Conservation (phyloP, 2,888 invertebrate genomes). For the Rambutsinella grinnellia region DNA sequence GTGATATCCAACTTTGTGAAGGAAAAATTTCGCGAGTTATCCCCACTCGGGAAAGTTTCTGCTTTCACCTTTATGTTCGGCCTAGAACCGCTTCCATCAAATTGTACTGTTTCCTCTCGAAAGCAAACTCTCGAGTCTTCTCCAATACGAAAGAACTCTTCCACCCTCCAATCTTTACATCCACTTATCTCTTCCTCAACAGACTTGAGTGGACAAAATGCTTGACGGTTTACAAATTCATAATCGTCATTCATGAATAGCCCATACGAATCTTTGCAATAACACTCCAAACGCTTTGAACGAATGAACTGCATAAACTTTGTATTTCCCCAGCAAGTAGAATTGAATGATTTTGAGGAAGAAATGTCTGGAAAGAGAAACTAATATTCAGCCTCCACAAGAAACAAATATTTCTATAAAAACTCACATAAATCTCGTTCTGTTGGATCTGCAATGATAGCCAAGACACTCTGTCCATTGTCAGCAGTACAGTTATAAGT, state of each 20-base stretch:
- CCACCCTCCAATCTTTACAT: too few relatives aligned
- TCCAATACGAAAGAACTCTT: conserved; percentile 43
- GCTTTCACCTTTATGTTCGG: conserved; percentile 36
- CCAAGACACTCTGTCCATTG: conserved; percentile 26
- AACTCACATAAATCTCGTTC: conserved; percentile 39
- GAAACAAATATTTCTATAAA: too few relatives aligned
- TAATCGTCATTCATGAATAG: conserved; percentile 48
- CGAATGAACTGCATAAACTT: conserved; percentile 33
- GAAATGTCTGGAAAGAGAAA: not conserved
- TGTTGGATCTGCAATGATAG: conserved; percentile 29
- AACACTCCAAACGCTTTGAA: conserved; percentile 50
- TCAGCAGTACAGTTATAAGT: conserved; percentile 49
- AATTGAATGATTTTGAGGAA: conserved; percentile 10
- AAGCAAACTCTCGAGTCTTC: conserved; percentile 42
- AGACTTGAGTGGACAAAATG: conserved; percentile 27
- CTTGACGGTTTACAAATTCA: conserved; percentile 44
- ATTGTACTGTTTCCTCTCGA: conserved; percentile 5
- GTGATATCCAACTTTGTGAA: conserved; percentile 46
- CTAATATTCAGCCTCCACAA: too few relatives aligned
- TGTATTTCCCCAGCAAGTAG: conserved; percentile 34
- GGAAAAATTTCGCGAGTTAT: conserved; percentile 1
- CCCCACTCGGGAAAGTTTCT: conserved; percentile 27
- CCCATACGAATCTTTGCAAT: conserved; percentile 46
- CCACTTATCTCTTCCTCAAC: not conserved
- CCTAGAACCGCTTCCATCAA: conserved; percentile 38